Evolutionary conservation across 37 sponge, comb jelly and placozoan species (phyloP).

Genomic region (Petrosia ficiformis): DNA sequence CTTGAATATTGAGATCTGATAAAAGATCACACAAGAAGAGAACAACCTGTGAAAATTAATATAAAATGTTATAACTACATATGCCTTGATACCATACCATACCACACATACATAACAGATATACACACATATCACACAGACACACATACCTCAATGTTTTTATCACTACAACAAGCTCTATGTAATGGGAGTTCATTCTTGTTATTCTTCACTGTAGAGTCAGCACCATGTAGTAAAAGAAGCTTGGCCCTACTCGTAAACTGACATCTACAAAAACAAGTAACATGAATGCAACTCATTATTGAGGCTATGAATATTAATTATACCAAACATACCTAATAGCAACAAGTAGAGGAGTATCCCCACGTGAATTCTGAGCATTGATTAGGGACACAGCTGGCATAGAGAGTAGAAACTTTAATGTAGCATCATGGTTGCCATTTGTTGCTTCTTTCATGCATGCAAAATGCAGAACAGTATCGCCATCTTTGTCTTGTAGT

Average conservation of each 20-base stretch:
- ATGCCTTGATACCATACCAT: neutral
- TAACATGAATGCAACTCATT: neutral
- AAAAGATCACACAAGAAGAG: conserved; percentile 42
- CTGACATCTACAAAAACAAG: conserved; percentile 17
- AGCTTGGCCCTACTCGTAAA: conserved; percentile 31
- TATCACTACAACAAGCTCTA: conserved; percentile 26
- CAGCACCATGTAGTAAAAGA: conserved; percentile 43
- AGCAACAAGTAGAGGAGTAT: conserved; percentile 68
- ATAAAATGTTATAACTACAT: neutral
- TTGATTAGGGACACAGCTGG: conserved; percentile 23
- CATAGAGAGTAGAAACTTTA: conserved; percentile 48
- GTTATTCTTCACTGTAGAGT: conserved; percentile 32
- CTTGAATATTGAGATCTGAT: conserved; percentile 45
- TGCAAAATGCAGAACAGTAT: conserved; percentile 75
- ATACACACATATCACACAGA: neutral
- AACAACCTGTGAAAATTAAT: conserved; percentile 22
- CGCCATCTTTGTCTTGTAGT: conserved; percentile 52
- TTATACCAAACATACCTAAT: no score
- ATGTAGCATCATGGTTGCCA: conserved; percentile 45
- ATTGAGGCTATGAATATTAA: no score
- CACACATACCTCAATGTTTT: conserved; percentile 54
- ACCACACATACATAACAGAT: neutral
- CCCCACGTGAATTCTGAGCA: conserved; percentile 49
- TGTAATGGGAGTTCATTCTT: conserved; percentile 71
- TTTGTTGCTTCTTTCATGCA: conserved; percentile 67